A percentile compares a stretch with the other conserved stretches of the same genome.
Conservation (phyloP, 2,797 vertebrate species). For the Poliocrania exsul region DNA sequence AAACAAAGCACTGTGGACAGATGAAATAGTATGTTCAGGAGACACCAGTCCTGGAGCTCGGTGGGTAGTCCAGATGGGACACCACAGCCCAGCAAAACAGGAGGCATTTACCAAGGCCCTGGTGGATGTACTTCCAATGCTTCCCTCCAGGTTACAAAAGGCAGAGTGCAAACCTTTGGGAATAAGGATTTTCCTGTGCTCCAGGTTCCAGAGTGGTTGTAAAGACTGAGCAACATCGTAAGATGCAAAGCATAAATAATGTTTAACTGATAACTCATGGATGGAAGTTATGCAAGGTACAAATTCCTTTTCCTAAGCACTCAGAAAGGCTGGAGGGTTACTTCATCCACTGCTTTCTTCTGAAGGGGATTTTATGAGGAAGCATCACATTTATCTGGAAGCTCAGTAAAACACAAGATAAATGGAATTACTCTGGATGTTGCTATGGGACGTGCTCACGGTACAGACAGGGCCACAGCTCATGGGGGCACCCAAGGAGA, state of each 20-base stretch:
- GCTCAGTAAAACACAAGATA: background rate
- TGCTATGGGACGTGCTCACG: background rate
- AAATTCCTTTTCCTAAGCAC: background rate
- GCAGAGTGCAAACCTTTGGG: background rate
- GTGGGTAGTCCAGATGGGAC: background rate
- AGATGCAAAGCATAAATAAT: background rate
- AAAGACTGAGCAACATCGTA: background rate
- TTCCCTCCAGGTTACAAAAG: background rate
- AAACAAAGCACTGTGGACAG: background rate
- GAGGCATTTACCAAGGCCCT: background rate
- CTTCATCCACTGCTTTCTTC: background rate
- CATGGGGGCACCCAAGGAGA: background rate
- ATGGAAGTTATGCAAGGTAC: background rate
- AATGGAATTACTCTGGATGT: background rate
- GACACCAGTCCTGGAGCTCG: background rate
- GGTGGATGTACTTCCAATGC: background rate
- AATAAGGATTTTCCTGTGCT: background rate
- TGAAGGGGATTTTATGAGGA: background rate
- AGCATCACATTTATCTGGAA: background rate
- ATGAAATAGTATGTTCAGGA: constrained; percentile 19
- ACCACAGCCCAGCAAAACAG: background rate
- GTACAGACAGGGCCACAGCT: background rate
- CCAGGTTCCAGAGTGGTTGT: background rate
- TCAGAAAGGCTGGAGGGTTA: background rate
- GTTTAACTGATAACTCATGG: background rate